phyloP scores from a whole-genome alignment of 1,140 invertebrate genomes.

The Micrasema minimum region DNA sequence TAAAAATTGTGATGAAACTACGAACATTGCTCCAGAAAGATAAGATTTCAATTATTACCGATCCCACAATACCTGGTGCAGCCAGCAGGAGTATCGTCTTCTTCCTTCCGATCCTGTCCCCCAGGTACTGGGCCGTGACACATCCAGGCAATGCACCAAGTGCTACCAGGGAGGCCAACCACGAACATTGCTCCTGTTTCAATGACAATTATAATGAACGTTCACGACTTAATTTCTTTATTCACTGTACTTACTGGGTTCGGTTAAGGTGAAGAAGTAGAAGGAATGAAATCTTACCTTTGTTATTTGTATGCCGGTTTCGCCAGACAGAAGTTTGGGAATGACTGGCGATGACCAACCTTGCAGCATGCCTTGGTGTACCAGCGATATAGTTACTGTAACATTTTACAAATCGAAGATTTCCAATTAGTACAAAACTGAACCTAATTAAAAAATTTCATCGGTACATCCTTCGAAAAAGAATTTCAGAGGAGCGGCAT shows the following conservation, averaged over 20 bases:
- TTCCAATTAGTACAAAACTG: too few species aligned
- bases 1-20: too few species aligned
- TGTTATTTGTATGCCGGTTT: constrained; percentile 59
- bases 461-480: too few species aligned
- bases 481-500: too few species aligned
- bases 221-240: constrained; percentile 1
- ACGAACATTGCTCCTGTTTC: constrained; percentile 69
- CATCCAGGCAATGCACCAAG: constrained; percentile 75
- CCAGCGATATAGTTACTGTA: constrained; percentile 64
- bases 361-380: constrained; percentile 61
- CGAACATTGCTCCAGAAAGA: too few species aligned
- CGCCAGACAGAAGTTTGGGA: constrained; percentile 63
- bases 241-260: too few species aligned
- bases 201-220: too few species aligned
- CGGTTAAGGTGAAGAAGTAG: too few species aligned
- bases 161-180: constrained; percentile 76
- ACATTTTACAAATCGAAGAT: too few species aligned
- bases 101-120: constrained; percentile 74
- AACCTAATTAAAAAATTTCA: too few species aligned
- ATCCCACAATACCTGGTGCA: constrained; percentile 66
- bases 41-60: constrained; percentile 59
- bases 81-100: constrained; percentile 69
- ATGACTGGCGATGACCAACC: constrained; percentile 67
- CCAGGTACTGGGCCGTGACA: constrained; percentile 65
- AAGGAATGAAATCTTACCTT: too few species aligned